Conservation (phyloP, 2,113 vertebrate species). For the Elachura formosa region DNA sequence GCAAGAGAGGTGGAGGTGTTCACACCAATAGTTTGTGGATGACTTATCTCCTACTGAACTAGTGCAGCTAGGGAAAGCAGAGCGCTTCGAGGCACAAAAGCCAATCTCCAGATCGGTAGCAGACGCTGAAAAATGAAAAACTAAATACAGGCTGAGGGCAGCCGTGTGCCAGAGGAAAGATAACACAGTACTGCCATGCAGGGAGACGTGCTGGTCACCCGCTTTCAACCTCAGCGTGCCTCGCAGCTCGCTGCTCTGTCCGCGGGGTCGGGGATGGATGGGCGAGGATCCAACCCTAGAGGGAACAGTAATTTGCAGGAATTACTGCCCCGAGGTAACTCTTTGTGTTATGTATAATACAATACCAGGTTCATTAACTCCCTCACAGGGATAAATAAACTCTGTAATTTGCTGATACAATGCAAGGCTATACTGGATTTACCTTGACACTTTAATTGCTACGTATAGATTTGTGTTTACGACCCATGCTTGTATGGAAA, state of each 20-base stretch:
- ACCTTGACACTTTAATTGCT: background rate
- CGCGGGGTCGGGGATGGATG: accelerated
- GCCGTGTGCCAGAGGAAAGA: background rate
- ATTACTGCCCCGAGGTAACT: background rate
- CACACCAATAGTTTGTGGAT: accelerated
- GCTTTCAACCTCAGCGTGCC: accelerated
- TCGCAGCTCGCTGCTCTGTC: background rate
- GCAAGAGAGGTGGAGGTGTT: background rate
- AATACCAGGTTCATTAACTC: background rate
- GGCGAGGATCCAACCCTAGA: background rate
- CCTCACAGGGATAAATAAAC: background rate
- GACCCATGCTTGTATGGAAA: accelerated
- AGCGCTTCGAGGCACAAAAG: background rate
- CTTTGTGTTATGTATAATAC: background rate
- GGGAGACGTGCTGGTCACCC: background rate
- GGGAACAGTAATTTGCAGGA: background rate
- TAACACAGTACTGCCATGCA: accelerated
- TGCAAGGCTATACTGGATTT: background rate
- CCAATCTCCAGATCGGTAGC: accelerated
- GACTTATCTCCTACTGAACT: accelerated
- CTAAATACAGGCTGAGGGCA: background rate
- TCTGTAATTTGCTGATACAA: background rate
- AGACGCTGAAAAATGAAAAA: background rate
- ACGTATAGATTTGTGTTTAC: background rate
- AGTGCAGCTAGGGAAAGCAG: background rate